phyloP scores from a whole-genome alignment of 37 sponge, comb jelly and placozoan genomes.

The Oopsacas minuta region DNA sequence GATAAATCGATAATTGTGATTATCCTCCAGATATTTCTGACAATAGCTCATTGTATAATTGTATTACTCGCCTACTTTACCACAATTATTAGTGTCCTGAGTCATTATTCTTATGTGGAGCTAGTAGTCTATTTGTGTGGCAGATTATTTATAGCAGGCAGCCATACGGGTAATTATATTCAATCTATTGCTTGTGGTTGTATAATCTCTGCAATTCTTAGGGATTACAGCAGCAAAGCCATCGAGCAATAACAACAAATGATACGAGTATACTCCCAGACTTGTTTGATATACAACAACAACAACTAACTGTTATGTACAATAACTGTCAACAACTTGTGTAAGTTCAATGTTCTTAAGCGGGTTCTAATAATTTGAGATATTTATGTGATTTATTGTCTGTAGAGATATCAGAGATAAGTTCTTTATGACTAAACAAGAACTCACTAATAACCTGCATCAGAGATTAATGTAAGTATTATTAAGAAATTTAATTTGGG shows the following conservation, averaged over 20 bases:
- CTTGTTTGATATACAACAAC: not conserved
- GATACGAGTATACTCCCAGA: conserved; percentile 1
- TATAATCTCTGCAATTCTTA: too few relatives aligned
- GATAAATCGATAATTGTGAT: too few relatives aligned
- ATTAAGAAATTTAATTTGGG: not conserved
- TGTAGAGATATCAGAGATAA: not conserved
- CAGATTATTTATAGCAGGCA: too few relatives aligned
- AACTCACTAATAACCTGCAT: not conserved
- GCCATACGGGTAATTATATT: too few relatives aligned
- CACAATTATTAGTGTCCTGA: too few relatives aligned
- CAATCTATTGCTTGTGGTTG: too few relatives aligned
- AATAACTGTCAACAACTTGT: not conserved
- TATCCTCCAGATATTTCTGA: too few relatives aligned
- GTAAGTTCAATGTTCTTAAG: not conserved
- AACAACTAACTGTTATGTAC: conserved; percentile 12
- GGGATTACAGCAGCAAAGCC: not conserved
- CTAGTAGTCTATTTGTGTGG: too few relatives aligned
- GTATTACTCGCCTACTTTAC: too few relatives aligned
- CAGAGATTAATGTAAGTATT: conserved; percentile 16
- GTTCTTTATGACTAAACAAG: conserved; percentile 14
- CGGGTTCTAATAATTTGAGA: not conserved
- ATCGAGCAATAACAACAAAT: not conserved
- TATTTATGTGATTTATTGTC: not conserved
- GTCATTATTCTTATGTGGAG: too few relatives aligned
- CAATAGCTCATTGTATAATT: too few relatives aligned